These are phyloP conservation scores for Oryzias sinensis DNA, from an alignment of 2,797 vertebrate genomes.

Conservation along the genomic window DNA sequence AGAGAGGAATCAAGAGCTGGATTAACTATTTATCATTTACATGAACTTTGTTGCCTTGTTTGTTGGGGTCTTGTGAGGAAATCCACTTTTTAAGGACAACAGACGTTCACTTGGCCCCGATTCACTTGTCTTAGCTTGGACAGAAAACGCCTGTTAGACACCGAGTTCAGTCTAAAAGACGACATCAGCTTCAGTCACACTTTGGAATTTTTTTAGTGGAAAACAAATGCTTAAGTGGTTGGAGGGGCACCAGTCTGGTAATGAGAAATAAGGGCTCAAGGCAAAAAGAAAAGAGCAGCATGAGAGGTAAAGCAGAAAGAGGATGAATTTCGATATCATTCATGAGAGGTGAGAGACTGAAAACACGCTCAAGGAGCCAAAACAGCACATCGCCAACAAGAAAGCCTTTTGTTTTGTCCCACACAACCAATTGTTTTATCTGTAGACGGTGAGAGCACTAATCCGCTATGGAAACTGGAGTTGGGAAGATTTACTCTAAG, in stretches of 20 bases:
- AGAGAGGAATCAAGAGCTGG: slow-evolving; percentile 42
- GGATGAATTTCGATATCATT: slow-evolving; percentile 36
- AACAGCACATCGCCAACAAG: slow-evolving; percentile 59
- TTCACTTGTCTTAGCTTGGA: slow-evolving; percentile 18
- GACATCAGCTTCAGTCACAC: slow-evolving; percentile 41
- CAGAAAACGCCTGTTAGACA: slow-evolving; percentile 42
- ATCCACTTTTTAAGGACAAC: slow-evolving; percentile 14
- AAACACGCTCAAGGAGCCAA: slow-evolving; percentile 55
- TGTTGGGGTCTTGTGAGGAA: slow-evolving; percentile 36
- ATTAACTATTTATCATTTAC: slow-evolving; percentile 59
- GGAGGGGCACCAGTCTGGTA: slow-evolving; percentile 45
- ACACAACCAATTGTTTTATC: slow-evolving; percentile 68
- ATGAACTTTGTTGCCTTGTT: slow-evolving; percentile 50
- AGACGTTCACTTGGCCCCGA: slow-evolving; percentile 41
- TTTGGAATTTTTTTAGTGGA: slow-evolving; percentile 44
- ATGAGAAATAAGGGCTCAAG: slow-evolving; percentile 53
- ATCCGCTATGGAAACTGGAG: slow-evolving; percentile 71
- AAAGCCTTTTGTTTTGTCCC: slow-evolving; percentile 68
- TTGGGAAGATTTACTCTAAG: slow-evolving; percentile 76
- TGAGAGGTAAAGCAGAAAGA: slow-evolving; percentile 30
- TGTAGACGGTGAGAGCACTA: slow-evolving; percentile 67
- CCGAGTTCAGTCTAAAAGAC: slow-evolving; percentile 38
- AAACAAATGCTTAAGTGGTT: slow-evolving; percentile 60
- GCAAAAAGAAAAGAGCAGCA: slow-evolving; percentile 21
- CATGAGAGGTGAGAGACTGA: slow-evolving; percentile 20